Evolutionary conservation across 2,888 invertebrate species (phyloP), one percentile per base, ranked within the genome.

Genomic region (Tuta absoluta): DNA sequence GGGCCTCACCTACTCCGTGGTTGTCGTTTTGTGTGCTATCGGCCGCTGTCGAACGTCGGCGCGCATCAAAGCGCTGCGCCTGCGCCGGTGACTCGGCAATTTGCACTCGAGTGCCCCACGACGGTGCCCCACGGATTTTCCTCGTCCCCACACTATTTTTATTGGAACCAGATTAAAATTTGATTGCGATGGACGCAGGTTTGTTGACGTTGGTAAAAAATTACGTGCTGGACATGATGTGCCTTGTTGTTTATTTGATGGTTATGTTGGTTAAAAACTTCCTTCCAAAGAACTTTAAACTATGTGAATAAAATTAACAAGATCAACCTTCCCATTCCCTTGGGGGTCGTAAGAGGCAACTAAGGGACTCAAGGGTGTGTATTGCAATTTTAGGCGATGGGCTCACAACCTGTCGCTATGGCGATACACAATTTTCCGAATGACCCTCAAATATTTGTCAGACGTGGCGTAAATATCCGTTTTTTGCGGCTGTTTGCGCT

Each of bases 1-100:
- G 68, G 41, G 68, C 77, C 76, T 67, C 62, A 57, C 62, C 64
- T 64, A 64, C 67, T 65, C 66, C 68, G 71, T 71, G 79, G 79
- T 86, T 81, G 86, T 89, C 88, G 87, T 89, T 89, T 90, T 89
- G 88, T 89, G 85, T 84, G 86, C 82, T 85, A 89, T 89, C 87
- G 88, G 76, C 67, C 82, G 87, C 84, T 84, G 89, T 86, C 87
- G 89, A 89, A 85, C 82, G 89, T 85, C 89, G 91, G 90, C 87
- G 77, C 75, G 81, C 86, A 86, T 91, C 90, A 91, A 91, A 91
- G 90, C 80, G 74, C 77, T 75, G 87, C 85, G 88, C 83, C 84
- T 77, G 89, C 86, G 84, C 77, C 82, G 76, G 79, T 90, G 90
- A 90, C 89, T 89, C 74, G 85, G 84, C 87, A 73, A 78, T 88